Evolutionary conservation across 2,888 invertebrate genomes (phyloP).

Genomic region (Drosophila gaucha): DNA sequence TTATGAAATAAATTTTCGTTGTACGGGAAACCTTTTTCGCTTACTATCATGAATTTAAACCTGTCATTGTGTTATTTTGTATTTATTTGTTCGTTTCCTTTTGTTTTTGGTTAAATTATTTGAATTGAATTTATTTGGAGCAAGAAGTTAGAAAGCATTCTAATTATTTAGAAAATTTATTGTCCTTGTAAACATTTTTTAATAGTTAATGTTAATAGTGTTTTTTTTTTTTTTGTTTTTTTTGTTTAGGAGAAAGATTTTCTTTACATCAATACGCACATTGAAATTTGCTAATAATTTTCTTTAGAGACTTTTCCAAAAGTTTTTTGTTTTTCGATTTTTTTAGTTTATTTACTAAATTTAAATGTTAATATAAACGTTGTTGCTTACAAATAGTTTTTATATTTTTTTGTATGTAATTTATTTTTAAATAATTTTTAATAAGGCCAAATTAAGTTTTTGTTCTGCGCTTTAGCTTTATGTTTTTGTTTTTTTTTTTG

Average conservation of each 20-base stretch:
- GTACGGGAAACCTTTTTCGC: slow-evolving; percentile 73
- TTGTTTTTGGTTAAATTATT: slow-evolving; percentile 33
- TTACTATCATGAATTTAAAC: slow-evolving; percentile 10
- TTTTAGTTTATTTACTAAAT: slow-evolving; percentile 39
- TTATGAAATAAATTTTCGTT: slow-evolving; percentile 72
- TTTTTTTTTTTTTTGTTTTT: slow-evolving; percentile 29
- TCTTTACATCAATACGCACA: slow-evolving; percentile 64
- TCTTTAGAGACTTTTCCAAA: slow-evolving; percentile 74
- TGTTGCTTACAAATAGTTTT: slow-evolving; percentile 50
- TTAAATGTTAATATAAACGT: slow-evolving; percentile 42
- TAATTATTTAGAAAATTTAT: slow-evolving; percentile 73
- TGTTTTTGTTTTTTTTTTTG: slow-evolving; percentile 19
- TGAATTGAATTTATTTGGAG: slow-evolving; percentile 48
- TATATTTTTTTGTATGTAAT: slow-evolving; percentile 42
- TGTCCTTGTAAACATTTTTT: slow-evolving; percentile 76
- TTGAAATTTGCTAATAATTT: slow-evolving; percentile 73
- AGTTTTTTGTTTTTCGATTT: slow-evolving; percentile 24
- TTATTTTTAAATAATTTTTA: slow-evolving; percentile 76
- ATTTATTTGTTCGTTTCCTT: slow-evolving; percentile 17
- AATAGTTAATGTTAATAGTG: slow-evolving; percentile 59
- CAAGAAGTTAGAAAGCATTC: slow-evolving; percentile 65
- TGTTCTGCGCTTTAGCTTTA: slow-evolving; percentile 43
- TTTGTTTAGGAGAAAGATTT: slow-evolving; percentile 26
- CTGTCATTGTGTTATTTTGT: slow-evolving; percentile 14
- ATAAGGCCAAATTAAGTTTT: slow-evolving; percentile 83